phyloP scores from a whole-genome alignment of 2,113 vertebrate genomes.

The Poecilia latipinna region DNA sequence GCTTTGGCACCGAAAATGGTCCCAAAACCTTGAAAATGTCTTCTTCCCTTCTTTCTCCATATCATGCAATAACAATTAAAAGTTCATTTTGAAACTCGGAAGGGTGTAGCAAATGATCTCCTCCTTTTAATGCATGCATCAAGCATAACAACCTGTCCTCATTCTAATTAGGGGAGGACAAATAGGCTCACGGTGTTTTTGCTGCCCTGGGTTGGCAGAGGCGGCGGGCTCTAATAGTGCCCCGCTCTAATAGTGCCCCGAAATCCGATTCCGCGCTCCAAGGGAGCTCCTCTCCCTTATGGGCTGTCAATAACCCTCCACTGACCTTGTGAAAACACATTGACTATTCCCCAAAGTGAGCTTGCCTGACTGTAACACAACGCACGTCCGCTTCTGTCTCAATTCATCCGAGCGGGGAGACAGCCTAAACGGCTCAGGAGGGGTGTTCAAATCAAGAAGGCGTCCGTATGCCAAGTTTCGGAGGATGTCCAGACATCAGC shows the following conservation, averaged over 20 bases:
- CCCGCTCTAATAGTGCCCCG: conserved; percentile 28
- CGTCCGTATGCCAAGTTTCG: conserved; percentile 16
- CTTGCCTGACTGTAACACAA: conserved; percentile 45
- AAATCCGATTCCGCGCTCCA: conserved; percentile 50
- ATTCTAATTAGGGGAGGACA: conserved; percentile 2
- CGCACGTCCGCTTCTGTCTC: conserved; percentile 51
- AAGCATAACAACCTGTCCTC: conserved; percentile 6
- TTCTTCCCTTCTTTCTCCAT: neutral
- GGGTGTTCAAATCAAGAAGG: conserved; percentile 25
- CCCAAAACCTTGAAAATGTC: neutral
- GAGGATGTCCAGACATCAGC: neutral
- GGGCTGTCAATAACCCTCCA: conserved; percentile 64
- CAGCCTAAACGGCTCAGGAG: conserved; percentile 33
- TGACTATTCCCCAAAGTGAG: conserved; percentile 65
- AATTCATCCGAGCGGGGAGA: conserved; percentile 43
- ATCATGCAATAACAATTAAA: neutral
- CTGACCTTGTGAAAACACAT: conserved; percentile 76
- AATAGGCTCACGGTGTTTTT: conserved; percentile 4
- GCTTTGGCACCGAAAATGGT: neutral
- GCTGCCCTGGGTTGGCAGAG: neutral
- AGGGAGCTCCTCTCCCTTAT: conserved; percentile 13
- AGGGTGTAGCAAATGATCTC: neutral
- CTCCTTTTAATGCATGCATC: neutral
- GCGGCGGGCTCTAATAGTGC: conserved; percentile 19
- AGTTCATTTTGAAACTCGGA: neutral